Evolutionary conservation across 2,888 invertebrate species (phyloP).

Genomic region (Alviniconcha strummeri): DNA sequence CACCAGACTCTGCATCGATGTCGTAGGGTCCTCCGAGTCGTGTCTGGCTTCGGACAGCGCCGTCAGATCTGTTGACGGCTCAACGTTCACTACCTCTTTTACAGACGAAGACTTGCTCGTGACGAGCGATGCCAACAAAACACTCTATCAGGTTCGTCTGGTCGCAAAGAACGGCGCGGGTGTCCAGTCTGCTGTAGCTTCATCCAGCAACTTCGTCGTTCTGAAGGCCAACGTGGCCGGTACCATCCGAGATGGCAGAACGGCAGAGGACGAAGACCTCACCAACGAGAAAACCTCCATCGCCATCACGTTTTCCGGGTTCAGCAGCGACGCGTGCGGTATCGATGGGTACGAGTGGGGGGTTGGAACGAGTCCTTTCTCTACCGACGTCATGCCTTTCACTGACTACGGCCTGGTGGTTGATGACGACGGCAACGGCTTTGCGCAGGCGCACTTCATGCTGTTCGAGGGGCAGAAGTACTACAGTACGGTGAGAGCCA

Average conservation of each 20-base stretch:
- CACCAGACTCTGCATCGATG: background rate
- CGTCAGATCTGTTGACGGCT: background rate
- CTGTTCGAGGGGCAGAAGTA: conserved; percentile 50
- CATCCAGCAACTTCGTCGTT: conserved; percentile 41
- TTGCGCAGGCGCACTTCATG: conserved; percentile 50
- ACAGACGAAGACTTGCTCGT: background rate
- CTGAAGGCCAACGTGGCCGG: conserved; percentile 46
- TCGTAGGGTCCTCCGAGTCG: background rate
- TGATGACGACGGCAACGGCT: conserved; percentile 49
- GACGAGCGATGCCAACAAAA: background rate
- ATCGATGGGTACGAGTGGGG: conserved; percentile 58
- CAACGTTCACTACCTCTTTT: background rate
- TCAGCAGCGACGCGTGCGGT: conserved; percentile 56
- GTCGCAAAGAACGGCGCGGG: conserved; percentile 42
- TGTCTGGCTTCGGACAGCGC: background rate
- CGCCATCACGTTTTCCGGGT: conserved; percentile 54
- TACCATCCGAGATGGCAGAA: conserved; percentile 52
- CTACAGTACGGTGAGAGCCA: conserved; percentile 52
- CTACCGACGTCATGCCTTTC: conserved; percentile 52
- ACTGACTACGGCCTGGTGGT: conserved; percentile 54
- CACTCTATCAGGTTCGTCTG: conserved; percentile 39
- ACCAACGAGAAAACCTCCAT: conserved; percentile 50
- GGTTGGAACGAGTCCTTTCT: conserved; percentile 51
- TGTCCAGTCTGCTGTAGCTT: conserved; percentile 21
- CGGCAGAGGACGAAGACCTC: conserved; percentile 46